Conservation (phyloP, 2,888 invertebrate species). For the Zhuqinia jingwanae region DNA sequence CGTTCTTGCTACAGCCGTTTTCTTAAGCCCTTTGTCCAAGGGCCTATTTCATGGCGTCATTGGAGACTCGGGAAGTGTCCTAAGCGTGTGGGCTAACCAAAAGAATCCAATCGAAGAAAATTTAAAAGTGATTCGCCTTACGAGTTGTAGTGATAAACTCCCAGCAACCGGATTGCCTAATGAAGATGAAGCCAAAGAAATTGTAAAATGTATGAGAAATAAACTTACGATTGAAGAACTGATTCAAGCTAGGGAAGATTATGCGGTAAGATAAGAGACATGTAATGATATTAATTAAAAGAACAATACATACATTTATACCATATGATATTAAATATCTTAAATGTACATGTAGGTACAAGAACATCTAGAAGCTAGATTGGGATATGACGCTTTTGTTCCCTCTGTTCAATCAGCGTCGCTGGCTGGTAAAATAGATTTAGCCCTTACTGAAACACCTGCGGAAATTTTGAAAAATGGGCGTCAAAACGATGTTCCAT, state of each 20-base stretch:
- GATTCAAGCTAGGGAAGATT: conserved; percentile 52
- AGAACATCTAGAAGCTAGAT: conserved; percentile 50
- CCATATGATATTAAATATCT: neutral
- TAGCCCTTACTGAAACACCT: conserved; percentile 56
- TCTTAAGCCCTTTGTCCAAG: conserved; percentile 63
- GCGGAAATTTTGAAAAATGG: conserved; percentile 59
- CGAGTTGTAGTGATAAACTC: neutral
- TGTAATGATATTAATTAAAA: neutral
- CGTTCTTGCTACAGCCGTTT: conserved; percentile 58
- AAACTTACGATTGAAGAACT: neutral
- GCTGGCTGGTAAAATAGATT: neutral
- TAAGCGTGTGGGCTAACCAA: conserved; percentile 68
- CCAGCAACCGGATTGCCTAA: conserved; percentile 9
- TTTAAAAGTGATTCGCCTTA: conserved; percentile 37
- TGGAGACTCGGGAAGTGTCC: conserved; percentile 66
- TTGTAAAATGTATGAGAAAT: conserved; percentile 58
- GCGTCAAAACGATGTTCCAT: conserved; percentile 57
- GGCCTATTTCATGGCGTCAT: conserved; percentile 61
- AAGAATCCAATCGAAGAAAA: conserved; percentile 55
- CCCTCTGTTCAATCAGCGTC: conserved; percentile 63
- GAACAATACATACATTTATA: too few relatives aligned
- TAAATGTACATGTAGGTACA: conserved; percentile 12
- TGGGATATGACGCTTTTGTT: conserved; percentile 69
- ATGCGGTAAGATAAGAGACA: conserved; percentile 43
- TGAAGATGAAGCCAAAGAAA: conserved; percentile 29